Base-by-base conservation (phyloP, 2,888 invertebrate species). In the Xiphydria camelus region DNA sequence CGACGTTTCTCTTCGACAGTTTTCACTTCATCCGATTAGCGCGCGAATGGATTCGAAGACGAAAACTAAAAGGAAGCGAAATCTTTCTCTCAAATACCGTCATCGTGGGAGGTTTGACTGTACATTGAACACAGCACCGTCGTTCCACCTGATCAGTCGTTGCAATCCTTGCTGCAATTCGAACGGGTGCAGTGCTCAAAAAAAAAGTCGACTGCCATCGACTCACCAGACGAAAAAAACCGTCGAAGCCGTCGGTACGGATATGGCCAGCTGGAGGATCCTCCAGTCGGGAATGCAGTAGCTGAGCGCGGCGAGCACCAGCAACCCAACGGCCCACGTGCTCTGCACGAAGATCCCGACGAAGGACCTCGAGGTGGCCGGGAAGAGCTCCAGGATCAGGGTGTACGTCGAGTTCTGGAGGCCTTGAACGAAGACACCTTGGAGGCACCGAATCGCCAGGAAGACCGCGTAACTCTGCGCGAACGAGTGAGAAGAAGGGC, bases 281-380 rank as follows among this genome's bases (percentile, higher is more conserved):
- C 78, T 69, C 81, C 81, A 82, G 57, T 79, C 75, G 6, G 77
- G 73, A 26, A 81, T 67, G 9, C 73, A 61, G 51, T 77, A 80
- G 20, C 78, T 76, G 19, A 78, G 57, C 0, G 65, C 65, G 3
- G 79, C 77, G 9, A 81, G 61, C 19, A 77, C 54, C 26, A 76
- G 64, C 21, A 80, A 68, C 12, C 78, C 78, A 4, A 77, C 45
- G 1, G 78, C 77, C 77, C 79, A 79, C 49, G 76, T 76, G 25
- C 78, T 66, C 55, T 79, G 78, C 59, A 78, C 73, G 25, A 76
- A 64, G 26, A 77, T 73, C 2, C 78, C 79, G 1, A 78, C 77
- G 39, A 75, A 61, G 5, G 80, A 78, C 6, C 81, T 75, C 37
- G 70, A 70, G 33, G 68, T 71, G 6, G 75, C 70, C 2, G 78